These are phyloP conservation scores for Drosophila arizonae DNA, from an alignment of 1,140 invertebrate genomes.

Conservation along the genomic window DNA sequence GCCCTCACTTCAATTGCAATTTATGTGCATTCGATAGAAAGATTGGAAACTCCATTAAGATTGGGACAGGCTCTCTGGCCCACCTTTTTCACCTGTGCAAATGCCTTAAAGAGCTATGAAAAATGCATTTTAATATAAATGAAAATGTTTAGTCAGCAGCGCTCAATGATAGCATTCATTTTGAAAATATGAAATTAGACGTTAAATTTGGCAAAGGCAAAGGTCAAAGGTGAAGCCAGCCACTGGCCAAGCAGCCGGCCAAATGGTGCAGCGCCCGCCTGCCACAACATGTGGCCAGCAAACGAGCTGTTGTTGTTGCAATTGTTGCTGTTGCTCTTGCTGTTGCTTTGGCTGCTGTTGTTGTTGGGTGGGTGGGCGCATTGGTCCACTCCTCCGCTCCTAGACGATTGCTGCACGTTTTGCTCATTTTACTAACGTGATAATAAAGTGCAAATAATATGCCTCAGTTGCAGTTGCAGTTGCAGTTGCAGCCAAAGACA, in stretches of 20 bases:
- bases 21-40: no score
- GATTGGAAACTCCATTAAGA: no score
- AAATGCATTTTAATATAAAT: constrained; percentile 11
- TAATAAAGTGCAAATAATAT: constrained; percentile 83
- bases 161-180: constrained; percentile 41
- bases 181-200: constrained; percentile 49
- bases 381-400: constrained; percentile 29
- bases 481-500: constrained; percentile 55
- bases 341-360: not conserved
- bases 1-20: no score
- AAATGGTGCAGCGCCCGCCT: not conserved
- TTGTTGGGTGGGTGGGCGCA: constrained; percentile 46
- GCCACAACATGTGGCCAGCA: constrained; percentile 39
- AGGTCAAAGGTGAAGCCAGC: constrained; percentile 69
- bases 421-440: constrained; percentile 82
- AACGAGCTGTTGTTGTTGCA: not conserved
- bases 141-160: constrained; percentile 17
- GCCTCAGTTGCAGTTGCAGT: constrained; percentile 62
- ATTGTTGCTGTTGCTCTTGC: constrained; percentile 1
- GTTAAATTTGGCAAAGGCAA: constrained; percentile 42
- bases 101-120: not conserved
- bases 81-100: not conserved
- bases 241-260: constrained; percentile 46
- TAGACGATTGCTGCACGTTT: constrained; percentile 69
- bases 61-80: no score